A percentile compares a stretch with the other conserved stretches of the same genome.
Conservation (phyloP, 2,113 vertebrate genomes). For the Arvicanthis niloticus region DNA sequence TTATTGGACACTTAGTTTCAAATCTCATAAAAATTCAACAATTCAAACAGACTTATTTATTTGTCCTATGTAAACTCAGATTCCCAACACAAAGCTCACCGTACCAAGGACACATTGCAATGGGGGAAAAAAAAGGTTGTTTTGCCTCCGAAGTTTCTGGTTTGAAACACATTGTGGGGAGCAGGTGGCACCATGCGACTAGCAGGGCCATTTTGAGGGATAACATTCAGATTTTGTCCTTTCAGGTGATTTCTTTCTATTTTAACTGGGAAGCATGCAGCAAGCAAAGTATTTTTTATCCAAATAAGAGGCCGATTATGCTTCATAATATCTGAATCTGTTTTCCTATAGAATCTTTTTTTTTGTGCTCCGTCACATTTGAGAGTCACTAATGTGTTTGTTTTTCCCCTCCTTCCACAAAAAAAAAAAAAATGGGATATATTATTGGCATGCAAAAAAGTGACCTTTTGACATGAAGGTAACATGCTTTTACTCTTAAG, state of each 20-base stretch:
- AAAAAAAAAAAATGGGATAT: conserved; percentile 47
- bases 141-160: conserved; percentile 52
- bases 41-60: conserved; percentile 23
- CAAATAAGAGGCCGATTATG: neutral
- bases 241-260: conserved; percentile 25
- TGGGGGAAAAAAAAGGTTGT: neutral
- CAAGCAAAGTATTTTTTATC: conserved; percentile 18
- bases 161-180: conserved; percentile 41
- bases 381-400: neutral
- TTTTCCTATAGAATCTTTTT: conserved; percentile 21
- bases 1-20: conserved; percentile 46
- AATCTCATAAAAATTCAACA: conserved; percentile 62
- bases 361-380: neutral
- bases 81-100: conserved; percentile 54
- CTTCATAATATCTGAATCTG: neutral
- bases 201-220: conserved; percentile 11
- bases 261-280: neutral
- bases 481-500: neutral
- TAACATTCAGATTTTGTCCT: neutral
- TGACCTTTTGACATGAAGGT: neutral
- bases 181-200: neutral
- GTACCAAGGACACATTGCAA: neutral
- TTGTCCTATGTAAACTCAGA: conserved; percentile 10
- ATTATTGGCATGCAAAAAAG: neutral
- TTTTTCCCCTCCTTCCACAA: neutral